phyloP scores from a whole-genome alignment of 2,113 vertebrate species.

The Psittacula cyanocephala region DNA sequence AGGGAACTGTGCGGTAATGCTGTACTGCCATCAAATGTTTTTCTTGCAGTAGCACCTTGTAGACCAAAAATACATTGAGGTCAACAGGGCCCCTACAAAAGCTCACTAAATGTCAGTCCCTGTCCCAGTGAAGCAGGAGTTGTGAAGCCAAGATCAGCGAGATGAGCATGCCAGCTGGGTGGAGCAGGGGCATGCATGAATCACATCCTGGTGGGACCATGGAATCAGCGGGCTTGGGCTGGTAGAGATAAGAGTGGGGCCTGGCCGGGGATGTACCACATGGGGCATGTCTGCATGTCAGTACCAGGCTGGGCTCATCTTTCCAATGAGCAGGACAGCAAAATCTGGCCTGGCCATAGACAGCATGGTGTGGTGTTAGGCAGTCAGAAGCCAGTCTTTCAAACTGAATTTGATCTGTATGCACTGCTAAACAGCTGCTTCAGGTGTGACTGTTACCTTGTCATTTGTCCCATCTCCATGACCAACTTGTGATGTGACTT shows the following conservation, averaged over 20 bases:
- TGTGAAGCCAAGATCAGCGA: background rate
- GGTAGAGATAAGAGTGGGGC: constrained; percentile 28
- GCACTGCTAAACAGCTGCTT: background rate
- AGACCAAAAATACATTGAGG: background rate
- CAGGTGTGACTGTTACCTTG: background rate
- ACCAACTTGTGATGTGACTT: background rate
- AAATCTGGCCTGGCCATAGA: background rate
- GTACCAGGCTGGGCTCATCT: background rate
- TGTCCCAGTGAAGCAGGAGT: background rate
- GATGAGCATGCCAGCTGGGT: constrained; percentile 47
- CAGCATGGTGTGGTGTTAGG: background rate
- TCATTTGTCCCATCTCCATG: background rate
- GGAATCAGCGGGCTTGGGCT: constrained; percentile 8
- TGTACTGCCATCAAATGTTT: background rate
- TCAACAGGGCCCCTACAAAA: background rate
- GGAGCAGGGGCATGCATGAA: constrained; percentile 48
- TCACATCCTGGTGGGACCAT: constrained; percentile 56
- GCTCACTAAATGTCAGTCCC: background rate
- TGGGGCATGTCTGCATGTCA: background rate
- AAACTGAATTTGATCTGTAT: background rate
- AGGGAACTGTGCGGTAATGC: background rate
- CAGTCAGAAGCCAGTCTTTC: background rate
- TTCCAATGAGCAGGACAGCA: background rate
- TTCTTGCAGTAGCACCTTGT: background rate
- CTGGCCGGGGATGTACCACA: background rate